phyloP scores from a whole-genome alignment of 2,113 vertebrate species.

The Mustela lutreola region DNA sequence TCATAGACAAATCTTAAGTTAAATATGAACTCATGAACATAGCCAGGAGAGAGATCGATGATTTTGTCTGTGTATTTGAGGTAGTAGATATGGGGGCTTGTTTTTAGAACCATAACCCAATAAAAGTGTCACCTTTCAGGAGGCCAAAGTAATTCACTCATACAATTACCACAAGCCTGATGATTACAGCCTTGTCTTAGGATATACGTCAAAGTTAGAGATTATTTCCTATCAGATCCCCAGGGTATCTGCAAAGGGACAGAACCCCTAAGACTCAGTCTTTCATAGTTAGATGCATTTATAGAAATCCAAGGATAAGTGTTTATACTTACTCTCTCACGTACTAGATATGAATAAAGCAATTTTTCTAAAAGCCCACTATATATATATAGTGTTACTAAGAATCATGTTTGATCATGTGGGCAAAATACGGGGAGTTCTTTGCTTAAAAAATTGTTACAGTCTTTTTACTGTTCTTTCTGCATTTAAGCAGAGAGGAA shows the following conservation, averaged over 20 bases:
- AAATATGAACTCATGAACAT: background rate
- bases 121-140: background rate
- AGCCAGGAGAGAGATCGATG: background rate
- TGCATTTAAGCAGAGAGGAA: background rate
- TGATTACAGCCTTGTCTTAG: background rate
- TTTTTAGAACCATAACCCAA: background rate
- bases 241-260: background rate
- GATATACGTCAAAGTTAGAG: background rate
- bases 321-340: background rate
- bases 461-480: background rate
- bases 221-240: background rate
- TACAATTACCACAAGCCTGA: background rate
- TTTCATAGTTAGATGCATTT: background rate
- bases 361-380: background rate
- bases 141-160: background rate
- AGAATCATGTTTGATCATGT: background rate
- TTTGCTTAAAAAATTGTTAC: background rate
- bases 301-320: background rate
- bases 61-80: background rate
- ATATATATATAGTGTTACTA: background rate
- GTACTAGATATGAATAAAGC: background rate
- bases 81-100: background rate
- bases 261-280: background rate
- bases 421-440: background rate
- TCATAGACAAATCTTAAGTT: slow-evolving; percentile 60